These are phyloP conservation scores for Drosophila suzukii DNA, from an alignment of 1,140 invertebrate species.

Conservation along the genomic window DNA sequence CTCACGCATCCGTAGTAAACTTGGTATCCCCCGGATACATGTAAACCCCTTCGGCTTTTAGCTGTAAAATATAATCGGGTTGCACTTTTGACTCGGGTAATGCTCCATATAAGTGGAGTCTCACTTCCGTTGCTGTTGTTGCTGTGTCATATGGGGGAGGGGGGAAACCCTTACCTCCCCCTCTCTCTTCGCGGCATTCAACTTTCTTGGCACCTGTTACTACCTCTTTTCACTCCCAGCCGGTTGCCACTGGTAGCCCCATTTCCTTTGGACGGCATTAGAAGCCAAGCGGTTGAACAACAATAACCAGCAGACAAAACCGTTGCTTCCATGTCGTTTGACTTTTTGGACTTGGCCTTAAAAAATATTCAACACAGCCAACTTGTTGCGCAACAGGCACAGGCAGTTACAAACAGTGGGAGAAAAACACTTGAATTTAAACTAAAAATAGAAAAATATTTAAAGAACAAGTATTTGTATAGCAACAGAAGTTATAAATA, in stretches of 20 bases:
- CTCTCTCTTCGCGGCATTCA: conserved; percentile 4
- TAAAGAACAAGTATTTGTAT: not conserved
- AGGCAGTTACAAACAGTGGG: conserved; percentile 5
- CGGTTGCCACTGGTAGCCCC: conserved; percentile 62
- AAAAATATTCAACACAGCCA: conserved; percentile 30
- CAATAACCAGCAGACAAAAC: conserved; percentile 22
- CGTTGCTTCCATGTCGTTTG: conserved; percentile 25
- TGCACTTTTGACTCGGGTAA: conserved; percentile 60
- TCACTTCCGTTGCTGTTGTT: conserved; percentile 44
- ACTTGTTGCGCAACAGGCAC: conserved; percentile 68
- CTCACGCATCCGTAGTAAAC: conserved; percentile 18
- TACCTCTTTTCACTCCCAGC: conserved; percentile 9
- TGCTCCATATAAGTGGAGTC: conserved; percentile 51
- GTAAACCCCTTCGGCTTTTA: not conserved
- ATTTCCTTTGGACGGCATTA: conserved; percentile 71
- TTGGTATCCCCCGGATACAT: conserved; percentile 24
- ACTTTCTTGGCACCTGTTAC: conserved; percentile 26
- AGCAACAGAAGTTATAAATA: not conserved
- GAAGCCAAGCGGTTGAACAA: conserved; percentile 64
- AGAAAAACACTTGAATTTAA: not conserved
- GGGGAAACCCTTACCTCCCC: not conserved
- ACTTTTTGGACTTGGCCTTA: conserved; percentile 63
- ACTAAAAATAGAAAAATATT: not conserved
- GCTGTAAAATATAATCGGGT: conserved; percentile 53
- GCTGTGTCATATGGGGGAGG: not conserved